phyloP scores from a whole-genome alignment of 2,113 vertebrate species.

The Mus spicilegus region DNA sequence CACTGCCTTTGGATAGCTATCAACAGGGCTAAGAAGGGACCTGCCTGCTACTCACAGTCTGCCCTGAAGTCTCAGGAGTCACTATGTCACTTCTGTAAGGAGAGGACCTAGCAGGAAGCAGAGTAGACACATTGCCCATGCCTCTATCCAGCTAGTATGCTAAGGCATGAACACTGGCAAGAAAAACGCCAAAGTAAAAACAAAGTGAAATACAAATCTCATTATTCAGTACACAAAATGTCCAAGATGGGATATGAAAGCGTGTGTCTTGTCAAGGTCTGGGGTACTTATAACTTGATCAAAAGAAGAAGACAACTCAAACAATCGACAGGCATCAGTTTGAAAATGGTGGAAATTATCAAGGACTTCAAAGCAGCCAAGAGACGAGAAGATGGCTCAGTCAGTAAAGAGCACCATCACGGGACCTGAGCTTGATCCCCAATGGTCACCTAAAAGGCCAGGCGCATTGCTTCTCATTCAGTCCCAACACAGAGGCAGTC shows the following conservation, averaged over 20 bases:
- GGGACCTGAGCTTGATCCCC: background rate
- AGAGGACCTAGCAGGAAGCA: background rate
- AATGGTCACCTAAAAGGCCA: background rate
- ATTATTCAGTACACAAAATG: too few species aligned
- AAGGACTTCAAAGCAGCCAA: background rate
- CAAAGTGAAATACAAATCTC: background rate
- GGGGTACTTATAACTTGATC: background rate
- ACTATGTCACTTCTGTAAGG: too few species aligned
- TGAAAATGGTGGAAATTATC: background rate
- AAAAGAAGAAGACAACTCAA: background rate
- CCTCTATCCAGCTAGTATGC: too few species aligned
- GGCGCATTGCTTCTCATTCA: too few species aligned
- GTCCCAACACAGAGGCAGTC: background rate
- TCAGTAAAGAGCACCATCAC: background rate
- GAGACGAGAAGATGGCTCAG: background rate
- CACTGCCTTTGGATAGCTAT: background rate
- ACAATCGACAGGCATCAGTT: too few species aligned
- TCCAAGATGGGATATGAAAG: background rate
- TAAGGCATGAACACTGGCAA: background rate
- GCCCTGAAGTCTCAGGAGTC: fast-evolving
- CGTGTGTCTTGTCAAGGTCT: background rate
- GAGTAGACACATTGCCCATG: too few species aligned
- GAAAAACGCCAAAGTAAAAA: background rate
- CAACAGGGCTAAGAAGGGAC: background rate
- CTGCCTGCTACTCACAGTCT: background rate